A percentile compares a stretch with the other conserved stretches of the same genome.
phyloP scores from a whole-genome alignment of 2,797 vertebrate genomes.

The Gymnoscopelus braueri region DNA sequence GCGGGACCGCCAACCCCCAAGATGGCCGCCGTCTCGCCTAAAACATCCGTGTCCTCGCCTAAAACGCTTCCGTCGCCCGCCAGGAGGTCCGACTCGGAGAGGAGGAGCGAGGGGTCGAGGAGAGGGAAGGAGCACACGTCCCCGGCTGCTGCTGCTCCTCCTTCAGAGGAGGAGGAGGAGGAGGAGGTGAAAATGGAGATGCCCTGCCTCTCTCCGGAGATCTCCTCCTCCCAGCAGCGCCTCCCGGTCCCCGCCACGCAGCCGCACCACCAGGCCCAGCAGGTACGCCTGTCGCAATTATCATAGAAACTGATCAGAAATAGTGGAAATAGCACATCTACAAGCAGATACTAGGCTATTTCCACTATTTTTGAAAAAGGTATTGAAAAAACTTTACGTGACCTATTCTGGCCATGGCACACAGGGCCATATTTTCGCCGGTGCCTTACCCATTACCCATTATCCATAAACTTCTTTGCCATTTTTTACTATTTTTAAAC shows the following conservation, averaged over 20 bases:
- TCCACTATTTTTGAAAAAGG: too few species aligned
- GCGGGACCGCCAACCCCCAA: neutral
- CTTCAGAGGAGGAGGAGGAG: constrained; percentile 51
- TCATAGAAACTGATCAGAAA: too few species aligned
- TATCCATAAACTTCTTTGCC: too few species aligned
- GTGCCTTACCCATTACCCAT: too few species aligned
- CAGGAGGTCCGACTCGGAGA: constrained; percentile 49
- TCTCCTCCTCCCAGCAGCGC: constrained; percentile 34
- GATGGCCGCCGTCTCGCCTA: neutral
- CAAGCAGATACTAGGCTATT: too few species aligned
- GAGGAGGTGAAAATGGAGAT: constrained; percentile 76
- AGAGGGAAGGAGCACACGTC: constrained; percentile 34
- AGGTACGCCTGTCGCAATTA: neutral
- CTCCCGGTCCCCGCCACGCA: constrained; percentile 8
- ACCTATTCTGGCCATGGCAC: too few species aligned
- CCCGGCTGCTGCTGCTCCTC: too few species aligned
- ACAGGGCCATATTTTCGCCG: too few species aligned
- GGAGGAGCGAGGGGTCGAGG: constrained; percentile 23
- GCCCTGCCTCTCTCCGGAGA: constrained; percentile 80
- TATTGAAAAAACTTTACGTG: too few species aligned
- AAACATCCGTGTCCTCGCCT: constrained; percentile 54
- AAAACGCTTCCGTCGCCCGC: constrained; percentile 60
- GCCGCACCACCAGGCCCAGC: neutral
- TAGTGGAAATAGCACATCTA: too few species aligned
- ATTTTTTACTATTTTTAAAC: too few species aligned